A percentile compares a stretch with the other conserved stretches of the same genome.
Conservation (phyloP, 2,113 vertebrate species). For the Psophia crepitans region DNA sequence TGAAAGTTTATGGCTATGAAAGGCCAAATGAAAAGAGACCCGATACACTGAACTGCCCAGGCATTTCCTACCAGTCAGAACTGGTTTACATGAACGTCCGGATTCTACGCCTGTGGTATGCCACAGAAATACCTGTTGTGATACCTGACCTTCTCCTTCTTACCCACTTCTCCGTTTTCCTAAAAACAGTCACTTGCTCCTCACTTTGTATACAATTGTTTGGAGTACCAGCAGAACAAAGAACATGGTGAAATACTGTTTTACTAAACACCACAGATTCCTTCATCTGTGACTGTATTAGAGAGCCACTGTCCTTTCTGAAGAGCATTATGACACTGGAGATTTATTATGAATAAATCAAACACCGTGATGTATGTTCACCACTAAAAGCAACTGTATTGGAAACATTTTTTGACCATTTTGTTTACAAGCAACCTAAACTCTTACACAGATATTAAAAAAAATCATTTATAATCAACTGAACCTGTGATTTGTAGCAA, state of each 20-base stretch:
- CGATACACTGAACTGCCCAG: neutral
- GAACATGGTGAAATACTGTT: neutral
- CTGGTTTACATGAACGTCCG: accelerated
- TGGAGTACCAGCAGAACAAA: neutral
- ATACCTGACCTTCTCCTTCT: neutral
- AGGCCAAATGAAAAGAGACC: neutral
- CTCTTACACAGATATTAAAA: neutral
- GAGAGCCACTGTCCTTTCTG: neutral
- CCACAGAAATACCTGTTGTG: neutral
- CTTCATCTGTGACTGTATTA: neutral
- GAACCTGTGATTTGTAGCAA: conserved; percentile 75
- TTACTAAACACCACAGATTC: neutral
- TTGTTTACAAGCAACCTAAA: neutral
- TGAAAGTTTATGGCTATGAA: neutral
- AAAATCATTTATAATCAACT: neutral
- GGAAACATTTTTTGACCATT: neutral
- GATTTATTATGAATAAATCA: neutral
- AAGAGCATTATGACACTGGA: accelerated
- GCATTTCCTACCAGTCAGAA: neutral
- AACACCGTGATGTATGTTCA: neutral
- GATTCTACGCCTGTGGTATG: neutral
- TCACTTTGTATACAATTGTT: neutral
- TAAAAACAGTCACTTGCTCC: neutral
- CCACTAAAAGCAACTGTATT: neutral
- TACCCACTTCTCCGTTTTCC: neutral